Percentiles rank a stretch among this genome's conserved stretches.
These are phyloP conservation scores for Peromyscus attwateri DNA, from an alignment of 2,797 vertebrate genomes.

Conservation along the genomic window DNA sequence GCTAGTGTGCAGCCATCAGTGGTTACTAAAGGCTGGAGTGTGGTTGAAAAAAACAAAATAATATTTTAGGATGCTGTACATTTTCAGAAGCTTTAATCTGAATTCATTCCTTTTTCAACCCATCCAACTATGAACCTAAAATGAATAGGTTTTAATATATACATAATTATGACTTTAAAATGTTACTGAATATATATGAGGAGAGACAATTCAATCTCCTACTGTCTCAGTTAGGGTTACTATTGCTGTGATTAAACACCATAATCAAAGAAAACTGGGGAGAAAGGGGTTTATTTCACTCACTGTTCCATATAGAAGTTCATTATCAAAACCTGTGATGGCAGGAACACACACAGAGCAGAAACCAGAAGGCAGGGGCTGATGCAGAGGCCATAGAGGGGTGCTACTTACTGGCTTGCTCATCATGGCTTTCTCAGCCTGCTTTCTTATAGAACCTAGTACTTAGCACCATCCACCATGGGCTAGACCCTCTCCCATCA, in stretches of 20 bases:
- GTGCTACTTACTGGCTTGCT: neutral
- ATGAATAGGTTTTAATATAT: neutral
- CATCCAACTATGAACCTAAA: neutral
- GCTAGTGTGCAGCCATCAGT: neutral
- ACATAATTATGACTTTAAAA: constrained; percentile 13
- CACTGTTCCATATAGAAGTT: neutral
- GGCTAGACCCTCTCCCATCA: neutral
- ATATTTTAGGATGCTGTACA: neutral
- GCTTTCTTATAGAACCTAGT: neutral
- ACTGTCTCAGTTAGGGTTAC: neutral
- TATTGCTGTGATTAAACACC: neutral
- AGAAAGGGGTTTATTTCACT: neutral
- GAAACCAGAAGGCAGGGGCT: neutral
- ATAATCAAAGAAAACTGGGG: neutral
- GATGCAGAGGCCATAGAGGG: neutral
- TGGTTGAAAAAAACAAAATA: neutral
- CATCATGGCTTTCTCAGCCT: neutral
- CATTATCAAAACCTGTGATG: neutral
- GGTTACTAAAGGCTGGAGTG: neutral
- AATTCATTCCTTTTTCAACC: neutral
- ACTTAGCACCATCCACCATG: neutral
- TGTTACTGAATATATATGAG: neutral
- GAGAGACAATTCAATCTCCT: neutral
- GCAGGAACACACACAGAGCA: neutral
- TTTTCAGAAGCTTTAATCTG: neutral